Evolutionary conservation across 2,113 vertebrate species (phyloP).

Genomic region (Larimichthys polyactis): DNA sequence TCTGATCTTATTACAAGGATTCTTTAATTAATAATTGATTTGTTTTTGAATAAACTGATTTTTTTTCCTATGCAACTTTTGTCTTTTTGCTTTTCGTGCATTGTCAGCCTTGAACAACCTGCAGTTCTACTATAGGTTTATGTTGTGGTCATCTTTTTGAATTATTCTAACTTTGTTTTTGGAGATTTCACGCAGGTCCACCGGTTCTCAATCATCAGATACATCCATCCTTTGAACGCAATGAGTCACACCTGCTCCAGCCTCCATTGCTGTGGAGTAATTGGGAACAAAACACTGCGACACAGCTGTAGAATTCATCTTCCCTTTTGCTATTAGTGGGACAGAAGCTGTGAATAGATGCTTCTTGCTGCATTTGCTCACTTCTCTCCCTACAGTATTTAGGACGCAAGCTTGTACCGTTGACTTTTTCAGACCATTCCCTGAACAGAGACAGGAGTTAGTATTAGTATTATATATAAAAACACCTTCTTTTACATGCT

Average conservation of each 20-base stretch:
- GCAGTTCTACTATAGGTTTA: neutral
- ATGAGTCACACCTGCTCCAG: neutral
- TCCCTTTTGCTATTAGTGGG: neutral
- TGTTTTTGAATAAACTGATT: neutral
- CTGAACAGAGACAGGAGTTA: neutral
- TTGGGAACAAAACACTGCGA: neutral
- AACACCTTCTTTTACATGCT: neutral
- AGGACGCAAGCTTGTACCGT: neutral
- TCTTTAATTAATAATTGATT: too few species aligned
- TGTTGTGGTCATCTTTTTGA: neutral
- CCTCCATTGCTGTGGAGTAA: neutral
- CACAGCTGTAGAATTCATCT: neutral
- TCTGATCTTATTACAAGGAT: neutral
- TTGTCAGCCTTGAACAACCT: neutral
- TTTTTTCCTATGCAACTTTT: neutral
- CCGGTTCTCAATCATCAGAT: neutral
- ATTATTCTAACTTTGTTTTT: neutral
- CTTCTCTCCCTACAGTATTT: neutral
- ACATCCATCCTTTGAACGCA: neutral
- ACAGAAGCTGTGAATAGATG: neutral
- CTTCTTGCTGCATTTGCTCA: neutral
- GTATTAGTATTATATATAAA: too few species aligned
- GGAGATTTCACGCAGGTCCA: too few species aligned
- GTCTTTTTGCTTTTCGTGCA: too few species aligned
- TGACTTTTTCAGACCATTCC: neutral